Conservation (phyloP, 2,888 invertebrate species). For the Pyrrhia umbra region DNA sequence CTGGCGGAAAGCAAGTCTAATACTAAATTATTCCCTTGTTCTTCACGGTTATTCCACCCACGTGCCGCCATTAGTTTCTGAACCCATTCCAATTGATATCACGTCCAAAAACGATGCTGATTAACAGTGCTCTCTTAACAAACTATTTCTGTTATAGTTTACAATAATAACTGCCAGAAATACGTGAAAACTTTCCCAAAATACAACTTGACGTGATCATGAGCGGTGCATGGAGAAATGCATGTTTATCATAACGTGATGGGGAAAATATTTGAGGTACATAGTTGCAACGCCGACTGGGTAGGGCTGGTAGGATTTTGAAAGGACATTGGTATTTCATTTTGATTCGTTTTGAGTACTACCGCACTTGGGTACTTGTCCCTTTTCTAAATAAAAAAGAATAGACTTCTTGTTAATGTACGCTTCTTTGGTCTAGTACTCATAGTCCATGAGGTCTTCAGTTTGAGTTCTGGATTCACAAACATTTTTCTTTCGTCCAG, state of each 20-base stretch:
- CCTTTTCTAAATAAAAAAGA: too few species aligned
- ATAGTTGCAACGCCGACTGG: constrained; percentile 23
- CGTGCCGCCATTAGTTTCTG: constrained; percentile 21
- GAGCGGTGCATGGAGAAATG: constrained; percentile 47
- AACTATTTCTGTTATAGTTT: constrained; percentile 38
- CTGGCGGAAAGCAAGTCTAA: too few species aligned
- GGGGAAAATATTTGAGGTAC: constrained; percentile 34
- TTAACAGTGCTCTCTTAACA: constrained; percentile 13
- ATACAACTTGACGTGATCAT: constrained; percentile 48
- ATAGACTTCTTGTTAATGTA: too few species aligned
- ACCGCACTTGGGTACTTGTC: too few species aligned
- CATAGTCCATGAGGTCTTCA: too few species aligned
- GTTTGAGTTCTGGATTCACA: too few species aligned
- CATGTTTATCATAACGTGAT: constrained; percentile 48
- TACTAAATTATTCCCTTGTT: too few species aligned
- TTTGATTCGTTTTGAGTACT: too few species aligned
- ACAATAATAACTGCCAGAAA: constrained; percentile 37
- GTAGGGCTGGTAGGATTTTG: constrained; percentile 28
- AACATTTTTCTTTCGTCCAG: too few species aligned
- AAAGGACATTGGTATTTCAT: background rate
- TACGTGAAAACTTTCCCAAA: constrained; percentile 43
- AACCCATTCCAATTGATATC: constrained; percentile 17
- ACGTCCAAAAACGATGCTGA: constrained; percentile 41
- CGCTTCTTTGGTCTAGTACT: too few species aligned
- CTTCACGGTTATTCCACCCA: too few species aligned